Conservation (phyloP, 2,113 vertebrate genomes). For the Serilophus lunatus region DNA sequence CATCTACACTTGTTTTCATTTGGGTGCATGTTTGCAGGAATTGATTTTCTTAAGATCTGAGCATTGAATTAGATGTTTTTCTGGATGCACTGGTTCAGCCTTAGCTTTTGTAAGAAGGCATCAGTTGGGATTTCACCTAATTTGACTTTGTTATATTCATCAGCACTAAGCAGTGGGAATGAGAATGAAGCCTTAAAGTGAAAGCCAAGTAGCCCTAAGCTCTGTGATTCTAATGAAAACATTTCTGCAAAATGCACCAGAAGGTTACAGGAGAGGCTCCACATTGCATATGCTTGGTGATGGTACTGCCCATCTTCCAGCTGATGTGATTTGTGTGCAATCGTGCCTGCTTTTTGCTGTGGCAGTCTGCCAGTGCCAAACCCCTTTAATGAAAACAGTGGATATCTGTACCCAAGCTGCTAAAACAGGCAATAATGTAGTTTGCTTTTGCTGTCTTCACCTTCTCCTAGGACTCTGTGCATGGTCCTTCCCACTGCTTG, state of each 20-base stretch:
- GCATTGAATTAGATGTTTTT: not conserved
- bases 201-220: not conserved
- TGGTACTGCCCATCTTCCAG: not conserved
- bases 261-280: not conserved
- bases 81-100: not conserved
- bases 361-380: not conserved
- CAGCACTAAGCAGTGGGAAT: not conserved
- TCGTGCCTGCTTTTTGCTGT: accelerated
- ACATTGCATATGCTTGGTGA: not conserved
- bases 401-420: not conserved
- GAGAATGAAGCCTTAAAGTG: not conserved
- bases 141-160: not conserved
- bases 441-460: not conserved
- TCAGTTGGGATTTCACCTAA: slow-evolving; percentile 3
- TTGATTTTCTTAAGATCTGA: slow-evolving; percentile 34
- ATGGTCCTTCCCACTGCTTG: not conserved
- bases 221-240: not conserved
- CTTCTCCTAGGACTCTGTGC: not conserved
- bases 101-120: not conserved
- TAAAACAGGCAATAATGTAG: not conserved
- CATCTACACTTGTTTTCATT: slow-evolving; percentile 22
- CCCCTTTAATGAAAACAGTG: not conserved
- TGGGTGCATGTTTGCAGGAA: not conserved
- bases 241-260: not conserved
- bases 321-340: accelerated